These are phyloP conservation scores for Drosophila nebulosa DNA, from an alignment of 1,140 invertebrate genomes.

Conservation along the genomic window DNA sequence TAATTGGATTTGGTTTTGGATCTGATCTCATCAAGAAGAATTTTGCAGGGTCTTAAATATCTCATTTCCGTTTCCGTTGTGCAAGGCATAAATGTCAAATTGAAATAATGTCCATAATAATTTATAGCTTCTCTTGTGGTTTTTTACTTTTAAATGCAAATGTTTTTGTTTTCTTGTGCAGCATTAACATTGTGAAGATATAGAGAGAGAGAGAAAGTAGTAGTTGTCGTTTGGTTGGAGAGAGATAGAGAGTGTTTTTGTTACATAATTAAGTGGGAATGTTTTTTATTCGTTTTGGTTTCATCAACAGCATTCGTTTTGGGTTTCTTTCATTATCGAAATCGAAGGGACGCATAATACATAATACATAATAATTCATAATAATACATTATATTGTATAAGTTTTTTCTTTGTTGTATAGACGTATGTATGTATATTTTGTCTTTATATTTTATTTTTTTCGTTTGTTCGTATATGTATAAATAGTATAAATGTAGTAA, in stretches of 20 bases:
- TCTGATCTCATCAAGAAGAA: background rate
- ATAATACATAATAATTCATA: conserved; percentile 61
- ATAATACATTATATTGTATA: conserved; percentile 51
- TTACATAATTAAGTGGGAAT: conserved; percentile 66
- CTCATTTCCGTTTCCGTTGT: conserved; percentile 8
- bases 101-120: conserved; percentile 59
- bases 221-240: conserved; percentile 28
- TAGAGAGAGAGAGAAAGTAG: conserved; percentile 49
- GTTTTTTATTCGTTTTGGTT: conserved; percentile 24
- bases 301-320: conserved; percentile 62
- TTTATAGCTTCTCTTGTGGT: conserved; percentile 26
- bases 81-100: conserved; percentile 19
- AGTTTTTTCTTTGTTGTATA: conserved; percentile 41
- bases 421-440: conserved; percentile 45
- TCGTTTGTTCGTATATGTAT: conserved; percentile 14
- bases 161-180: conserved; percentile 67
- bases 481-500: conserved; percentile 41
- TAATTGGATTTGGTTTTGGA: conserved; percentile 12
- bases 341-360: conserved; percentile 64
- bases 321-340: conserved; percentile 52
- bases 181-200: conserved; percentile 76
- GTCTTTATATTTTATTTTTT: background rate
- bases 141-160: conserved; percentile 76
- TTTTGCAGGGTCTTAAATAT: conserved; percentile 5
- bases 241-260: conserved; percentile 55